phyloP scores from a whole-genome alignment of 1,140 invertebrate genomes.

The Drosophila bocqueti region DNA sequence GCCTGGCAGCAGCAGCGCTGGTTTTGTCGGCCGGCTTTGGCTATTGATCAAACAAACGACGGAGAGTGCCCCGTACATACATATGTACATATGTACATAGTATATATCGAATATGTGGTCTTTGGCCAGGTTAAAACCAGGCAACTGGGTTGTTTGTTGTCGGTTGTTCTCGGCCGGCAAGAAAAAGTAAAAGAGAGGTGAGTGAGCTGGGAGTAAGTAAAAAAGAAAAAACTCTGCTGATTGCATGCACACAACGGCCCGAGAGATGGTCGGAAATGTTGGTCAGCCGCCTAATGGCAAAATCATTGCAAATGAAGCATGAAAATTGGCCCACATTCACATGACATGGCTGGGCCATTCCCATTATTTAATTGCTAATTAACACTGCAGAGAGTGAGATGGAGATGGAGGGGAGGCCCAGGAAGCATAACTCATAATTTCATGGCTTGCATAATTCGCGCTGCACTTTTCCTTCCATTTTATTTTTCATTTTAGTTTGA shows the following conservation, averaged over 20 bases:
- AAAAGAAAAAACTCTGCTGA: conserved; percentile 25
- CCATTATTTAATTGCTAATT: conserved; percentile 80
- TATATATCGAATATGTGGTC: conserved; percentile 1
- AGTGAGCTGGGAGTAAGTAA: conserved; percentile 1
- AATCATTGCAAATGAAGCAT: conserved; percentile 77
- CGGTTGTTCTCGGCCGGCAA: conserved; percentile 33
- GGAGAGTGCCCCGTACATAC: conserved; percentile 39
- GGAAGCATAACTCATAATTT: conserved; percentile 75
- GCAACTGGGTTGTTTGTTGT: conserved; percentile 63
- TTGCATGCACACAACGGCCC: conserved; percentile 62
- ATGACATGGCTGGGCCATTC: conserved; percentile 44
- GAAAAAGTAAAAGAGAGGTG: conserved; percentile 36
- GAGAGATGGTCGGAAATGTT: conserved; percentile 61
- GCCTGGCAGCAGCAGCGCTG: conserved; percentile 24
- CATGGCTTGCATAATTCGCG: conserved; percentile 68
- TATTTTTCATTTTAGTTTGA: conserved; percentile 21
- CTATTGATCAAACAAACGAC: conserved; percentile 77
- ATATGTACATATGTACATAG: not conserved
- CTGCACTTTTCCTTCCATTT: conserved; percentile 62
- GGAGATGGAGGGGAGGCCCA: conserved; percentile 23
- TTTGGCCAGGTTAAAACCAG: conserved; percentile 37
- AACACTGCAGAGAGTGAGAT: conserved; percentile 15
- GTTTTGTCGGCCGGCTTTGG: conserved; percentile 39
- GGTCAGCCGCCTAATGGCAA: conserved; percentile 66
- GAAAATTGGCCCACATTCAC: conserved; percentile 77